Evolutionary conservation across 1,140 invertebrate species (phyloP).

Genomic region (Macrobrachium nipponense): DNA sequence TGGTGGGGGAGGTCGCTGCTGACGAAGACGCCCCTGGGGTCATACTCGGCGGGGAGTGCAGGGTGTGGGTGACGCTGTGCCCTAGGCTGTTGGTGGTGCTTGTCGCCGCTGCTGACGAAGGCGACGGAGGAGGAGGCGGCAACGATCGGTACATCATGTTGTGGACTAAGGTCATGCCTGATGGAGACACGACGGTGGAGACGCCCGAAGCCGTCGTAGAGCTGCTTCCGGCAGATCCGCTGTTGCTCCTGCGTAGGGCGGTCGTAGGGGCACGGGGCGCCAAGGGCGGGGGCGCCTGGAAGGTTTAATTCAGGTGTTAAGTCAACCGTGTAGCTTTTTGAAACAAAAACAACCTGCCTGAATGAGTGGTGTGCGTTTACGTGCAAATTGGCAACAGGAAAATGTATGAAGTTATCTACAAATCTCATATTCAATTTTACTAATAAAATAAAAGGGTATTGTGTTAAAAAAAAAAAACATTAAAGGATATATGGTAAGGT

Average conservation of each 20-base stretch:
- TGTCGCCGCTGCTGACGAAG: too few species aligned
- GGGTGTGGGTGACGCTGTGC: not conserved
- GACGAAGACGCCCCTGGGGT: too few species aligned
- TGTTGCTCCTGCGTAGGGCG: slow-evolving; percentile 18
- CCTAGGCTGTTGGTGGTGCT: not conserved
- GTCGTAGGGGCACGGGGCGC: slow-evolving; percentile 30
- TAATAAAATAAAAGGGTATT: too few species aligned
- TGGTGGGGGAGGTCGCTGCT: too few species aligned
- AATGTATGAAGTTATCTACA: too few species aligned
- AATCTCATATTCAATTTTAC: too few species aligned
- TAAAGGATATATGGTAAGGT: too few species aligned
- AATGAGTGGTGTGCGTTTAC: too few species aligned
- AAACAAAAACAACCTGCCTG: not conserved
- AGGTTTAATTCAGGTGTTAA: not conserved
- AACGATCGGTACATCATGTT: slow-evolving; percentile 53
- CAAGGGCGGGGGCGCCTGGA: slow-evolving; percentile 26
- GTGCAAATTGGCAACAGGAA: too few species aligned
- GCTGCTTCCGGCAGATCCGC: not conserved
- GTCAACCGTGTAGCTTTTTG: not conserved
- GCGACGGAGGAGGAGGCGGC: slow-evolving; percentile 22
- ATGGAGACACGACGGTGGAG: not conserved
- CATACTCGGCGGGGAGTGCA: not conserved
- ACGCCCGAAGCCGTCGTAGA: not conserved
- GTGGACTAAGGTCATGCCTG: slow-evolving; percentile 46
- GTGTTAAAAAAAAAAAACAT: too few species aligned